Evolutionary conservation across 2,888 invertebrate species (phyloP), one percentile per base, ranked within the genome.

Genomic region (Amorpha juglandis): DNA sequence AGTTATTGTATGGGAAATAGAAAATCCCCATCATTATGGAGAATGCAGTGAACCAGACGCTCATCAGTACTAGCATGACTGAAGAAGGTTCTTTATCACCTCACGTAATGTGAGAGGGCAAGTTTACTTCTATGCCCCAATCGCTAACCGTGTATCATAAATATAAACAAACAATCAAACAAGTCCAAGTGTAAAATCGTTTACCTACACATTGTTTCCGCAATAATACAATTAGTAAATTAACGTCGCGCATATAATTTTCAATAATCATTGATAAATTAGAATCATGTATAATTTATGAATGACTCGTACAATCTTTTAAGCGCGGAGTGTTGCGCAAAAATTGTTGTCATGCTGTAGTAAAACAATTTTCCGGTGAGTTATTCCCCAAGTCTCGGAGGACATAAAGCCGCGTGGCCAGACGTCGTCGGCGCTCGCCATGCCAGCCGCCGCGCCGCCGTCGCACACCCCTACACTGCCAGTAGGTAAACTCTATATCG

Each of bases 401-500:
- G 77, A 73, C 73, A 78, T 75, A 77, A 78, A 75, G 72, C 74
- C 71, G 73, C 73, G 74, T 78, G 77, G 77, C 76, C 80, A 82
- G 81, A 78, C 78, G 72, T 71, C 74, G 77, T 71, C 74, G 76
- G 75, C 77, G 77, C 76, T 74, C 74, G 27, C 27, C 27, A 27
- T 27, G 76, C 75, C 78, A 76, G 78, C 76, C 77, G 71, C 71
- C 79, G 79, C 81, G 78, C 76, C 81, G 81, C 77, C 78, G 72
- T 75, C 74, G 73, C 75, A 70, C 75, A 69, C 68, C 64, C 66
- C 66, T 64, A 68, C 70, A 69, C 68, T 62, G 70, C 69, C 68
- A 76, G 77, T 79, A 75, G 74, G 77, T 80, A 81, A 80, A 74
- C 78, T 78, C 78, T 80, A 81, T 89, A 90, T 90, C 87, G 90